Base-by-base conservation (phyloP, 64 coral and sea anemone genomes). In the Pachyseris speciosa region DNA sequence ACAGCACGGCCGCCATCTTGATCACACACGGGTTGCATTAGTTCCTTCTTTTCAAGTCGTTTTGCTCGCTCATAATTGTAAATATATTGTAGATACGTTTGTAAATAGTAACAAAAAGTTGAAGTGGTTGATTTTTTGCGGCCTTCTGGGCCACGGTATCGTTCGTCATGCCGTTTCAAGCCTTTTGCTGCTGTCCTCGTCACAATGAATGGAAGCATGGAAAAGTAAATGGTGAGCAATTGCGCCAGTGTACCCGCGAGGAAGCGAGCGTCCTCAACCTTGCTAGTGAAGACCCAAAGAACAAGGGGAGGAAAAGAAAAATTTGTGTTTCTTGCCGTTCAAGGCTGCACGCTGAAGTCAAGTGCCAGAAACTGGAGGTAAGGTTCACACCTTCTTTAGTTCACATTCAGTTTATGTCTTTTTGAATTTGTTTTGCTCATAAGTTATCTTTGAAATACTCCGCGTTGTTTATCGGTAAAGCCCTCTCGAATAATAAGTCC, bases 241-340 rank as follows among this genome's bases (percentile, higher is more conserved):
- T 66, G 10, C 63, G 63, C 25, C 63, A 66, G 63, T 66, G 63
- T 12, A 66, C 25, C 63, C 63, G 63, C 63, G 4, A 66, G 6
- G 63, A 66, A 30, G 63, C 4, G 27, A 66, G 10, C 28, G 6
- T 66, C 63, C 25, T 49, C 47, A 49, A 49, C 47, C 47, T 66
- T 66, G 71, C 71, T 6, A 42, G 7, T 25, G 44, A 78, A 51
- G 75, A 78, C 50, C 75, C 43, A 28, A 78, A 52, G 43, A 78
- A 78, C n/a, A 78, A 78, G 44, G 27, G 43, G 10, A 78, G 75
- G 39, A 78, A 78, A 52, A 42, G 75, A 53, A 78, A 78, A 50
- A 78, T 78, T 45, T 78, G 75, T 50, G 50, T 78, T 26, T 55
- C 43, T 47, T 78, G 75, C n/a, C 75, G 50, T 30, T 78, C 75